Conservation (phyloP, 2,113 vertebrate genomes). For the Oxygymnocypris stewartii region DNA sequence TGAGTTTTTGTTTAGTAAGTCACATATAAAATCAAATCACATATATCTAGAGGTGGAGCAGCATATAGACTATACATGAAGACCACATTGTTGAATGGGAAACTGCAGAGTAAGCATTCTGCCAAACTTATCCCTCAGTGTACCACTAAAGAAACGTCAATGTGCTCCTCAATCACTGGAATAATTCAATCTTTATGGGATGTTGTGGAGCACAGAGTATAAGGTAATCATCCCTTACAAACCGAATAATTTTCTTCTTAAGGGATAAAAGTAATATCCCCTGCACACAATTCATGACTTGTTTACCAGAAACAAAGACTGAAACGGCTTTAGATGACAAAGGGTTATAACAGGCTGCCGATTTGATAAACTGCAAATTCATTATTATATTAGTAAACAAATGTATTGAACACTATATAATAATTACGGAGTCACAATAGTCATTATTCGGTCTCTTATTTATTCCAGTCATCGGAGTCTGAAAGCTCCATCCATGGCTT, state of each 20-base stretch:
- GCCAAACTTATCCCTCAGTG: neutral
- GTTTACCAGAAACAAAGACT: neutral
- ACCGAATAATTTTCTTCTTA: neutral
- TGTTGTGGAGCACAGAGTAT: neutral
- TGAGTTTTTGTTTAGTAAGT: neutral
- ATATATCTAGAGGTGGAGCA: neutral
- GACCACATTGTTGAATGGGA: neutral
- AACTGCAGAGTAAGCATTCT: constrained; percentile 19
- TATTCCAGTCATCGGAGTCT: neutral
- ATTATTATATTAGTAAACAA: neutral
- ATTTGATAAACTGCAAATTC: neutral
- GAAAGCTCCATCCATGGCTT: constrained; percentile 1
- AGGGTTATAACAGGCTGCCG: neutral
- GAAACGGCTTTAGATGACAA: neutral
- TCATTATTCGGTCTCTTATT: neutral
- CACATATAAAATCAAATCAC: neutral
- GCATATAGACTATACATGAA: neutral
- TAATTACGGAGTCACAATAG: neutral
- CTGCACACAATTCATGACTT: neutral
- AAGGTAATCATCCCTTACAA: neutral
- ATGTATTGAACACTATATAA: neutral
- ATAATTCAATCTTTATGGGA: constrained; percentile 11
- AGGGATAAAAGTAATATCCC: neutral
- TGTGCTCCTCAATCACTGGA: neutral
- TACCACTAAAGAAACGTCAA: neutral